Percentiles rank a stretch among this genome's conserved stretches.
Evolutionary conservation across 2,113 vertebrate genomes (phyloP).

Genomic region (Emydura subglobosa): DNA sequence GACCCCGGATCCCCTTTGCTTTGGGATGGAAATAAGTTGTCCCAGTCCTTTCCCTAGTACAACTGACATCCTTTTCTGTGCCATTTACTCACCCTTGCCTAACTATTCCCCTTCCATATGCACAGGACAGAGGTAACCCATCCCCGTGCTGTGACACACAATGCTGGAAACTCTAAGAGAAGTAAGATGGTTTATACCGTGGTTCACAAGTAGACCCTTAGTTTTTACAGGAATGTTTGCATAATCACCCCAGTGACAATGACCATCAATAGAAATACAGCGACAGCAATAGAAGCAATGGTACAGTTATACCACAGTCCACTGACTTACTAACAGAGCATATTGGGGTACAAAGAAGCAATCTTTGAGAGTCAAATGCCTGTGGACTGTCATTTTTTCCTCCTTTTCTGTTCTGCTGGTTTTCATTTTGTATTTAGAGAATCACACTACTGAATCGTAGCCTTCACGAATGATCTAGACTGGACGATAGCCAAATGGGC

Average conservation of each 20-base stretch:
- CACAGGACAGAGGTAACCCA: accelerated
- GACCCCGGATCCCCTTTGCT: not conserved
- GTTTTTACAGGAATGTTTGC: not conserved
- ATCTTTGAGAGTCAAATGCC: not conserved
- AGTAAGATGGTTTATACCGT: not conserved
- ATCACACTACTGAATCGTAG: not conserved
- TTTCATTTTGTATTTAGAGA: not conserved
- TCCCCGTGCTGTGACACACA: accelerated
- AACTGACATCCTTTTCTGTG: not conserved
- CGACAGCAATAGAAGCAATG: not conserved
- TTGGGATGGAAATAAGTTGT: not conserved
- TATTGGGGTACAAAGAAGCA: not conserved
- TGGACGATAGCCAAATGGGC: not conserved
- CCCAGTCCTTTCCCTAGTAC: not conserved
- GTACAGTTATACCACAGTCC: not conserved
- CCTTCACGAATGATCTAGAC: not conserved
- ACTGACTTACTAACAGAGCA: not conserved
- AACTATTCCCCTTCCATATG: accelerated
- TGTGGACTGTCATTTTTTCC: accelerated
- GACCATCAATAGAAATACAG: not conserved
- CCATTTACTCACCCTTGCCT: not conserved
- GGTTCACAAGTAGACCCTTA: not conserved
- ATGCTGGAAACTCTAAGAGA: not conserved
- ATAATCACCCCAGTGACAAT: not conserved
- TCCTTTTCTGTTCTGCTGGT: not conserved